Conservation (phyloP, 2,888 invertebrate genomes). For the Priapulus caudatus region DNA sequence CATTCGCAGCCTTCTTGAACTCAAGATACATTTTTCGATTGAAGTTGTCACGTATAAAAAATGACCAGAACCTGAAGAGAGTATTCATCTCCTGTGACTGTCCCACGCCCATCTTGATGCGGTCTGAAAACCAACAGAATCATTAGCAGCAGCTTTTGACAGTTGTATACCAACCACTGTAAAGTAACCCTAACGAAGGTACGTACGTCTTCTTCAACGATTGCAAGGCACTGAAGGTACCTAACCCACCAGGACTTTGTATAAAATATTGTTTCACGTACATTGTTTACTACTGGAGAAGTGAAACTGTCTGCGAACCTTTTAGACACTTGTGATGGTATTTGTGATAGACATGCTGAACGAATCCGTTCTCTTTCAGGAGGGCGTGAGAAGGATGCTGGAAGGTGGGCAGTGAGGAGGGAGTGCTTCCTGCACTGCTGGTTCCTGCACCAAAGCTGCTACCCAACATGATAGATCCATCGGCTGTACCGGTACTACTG, state of each 20-base stretch:
- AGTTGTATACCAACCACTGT: no score
- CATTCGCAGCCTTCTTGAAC: constrained; percentile 78
- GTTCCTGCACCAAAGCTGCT: constrained; percentile 21
- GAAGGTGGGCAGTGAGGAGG: constrained; percentile 73
- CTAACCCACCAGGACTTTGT: no score
- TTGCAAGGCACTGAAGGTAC: no score
- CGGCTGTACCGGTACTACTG: constrained; percentile 2
- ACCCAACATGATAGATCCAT: not conserved
- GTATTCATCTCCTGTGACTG: constrained; percentile 99
- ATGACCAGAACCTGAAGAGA: constrained; percentile 97
- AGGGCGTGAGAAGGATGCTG: constrained; percentile 92
- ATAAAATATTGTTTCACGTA: no score
- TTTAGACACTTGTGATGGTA: constrained; percentile 86
- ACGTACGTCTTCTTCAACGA: no score
- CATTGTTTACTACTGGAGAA: no score
- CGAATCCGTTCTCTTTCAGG: constrained; percentile 90
- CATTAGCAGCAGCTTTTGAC: constrained; percentile 5
- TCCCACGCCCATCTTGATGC: constrained; percentile 80
- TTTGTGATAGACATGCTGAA: constrained; percentile 92
- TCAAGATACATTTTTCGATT: constrained; percentile 97
- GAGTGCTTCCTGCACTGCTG: constrained; percentile 60
- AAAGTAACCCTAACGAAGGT: no score
- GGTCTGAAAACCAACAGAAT: constrained; percentile 50
- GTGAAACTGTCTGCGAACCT: constrained; percentile 54
- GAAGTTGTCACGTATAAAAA: constrained; percentile 94